Base-by-base conservation (phyloP, 2,797 vertebrate genomes). In the Trachurus trachurus region DNA sequence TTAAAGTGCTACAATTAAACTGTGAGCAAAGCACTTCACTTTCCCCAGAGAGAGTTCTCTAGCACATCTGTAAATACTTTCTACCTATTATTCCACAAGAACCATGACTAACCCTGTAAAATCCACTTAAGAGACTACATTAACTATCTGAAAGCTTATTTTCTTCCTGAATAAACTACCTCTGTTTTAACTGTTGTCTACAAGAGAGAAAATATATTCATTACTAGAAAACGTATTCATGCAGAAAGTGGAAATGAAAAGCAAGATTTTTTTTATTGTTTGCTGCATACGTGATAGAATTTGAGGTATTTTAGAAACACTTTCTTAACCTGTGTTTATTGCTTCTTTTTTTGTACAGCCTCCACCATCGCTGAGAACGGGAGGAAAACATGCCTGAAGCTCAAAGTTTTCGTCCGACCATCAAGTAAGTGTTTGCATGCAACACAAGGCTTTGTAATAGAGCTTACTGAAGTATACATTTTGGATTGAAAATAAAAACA, bases 391-490 rank as follows among this genome's bases (percentile, higher is more conserved):
- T 99, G 98, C 93, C 95, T 99, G 94, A 99, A 99, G 94, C 97
- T 99, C 84, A 99, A 97, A 93, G 98, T 99, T 91, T 99, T 97
- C 86, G 98, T 99, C 90, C 96, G 98, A 93, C 97, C 97, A 93
- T 96, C 98, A 97, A 99, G 98, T 99, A 97, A 98, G 98, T 97
- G 86, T 87, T 81, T 86, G 86, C 0, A 61, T 78, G 64, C 63
- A 66, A 74, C 54, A 17, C 44, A n/a, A 26, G 12, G 76, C 83
- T 86, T 85, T 86, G 72, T 79, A 81, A 81, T 9, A 56, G 87
- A 15, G 68, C 93, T 94, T 95, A 89, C 83, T 92, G 85, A 92
- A 85, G 70, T 63, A 58, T 91, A 85, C 92, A 86, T 77, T 42
- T 94, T 89, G 92, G 91, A 86, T 91, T 91, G 92, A 89, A 87